A percentile compares a stretch with the other conserved stretches of the same genome.
Evolutionary conservation across 2,888 invertebrate genomes (phyloP).

Genomic region (Polia nebulosa): DNA sequence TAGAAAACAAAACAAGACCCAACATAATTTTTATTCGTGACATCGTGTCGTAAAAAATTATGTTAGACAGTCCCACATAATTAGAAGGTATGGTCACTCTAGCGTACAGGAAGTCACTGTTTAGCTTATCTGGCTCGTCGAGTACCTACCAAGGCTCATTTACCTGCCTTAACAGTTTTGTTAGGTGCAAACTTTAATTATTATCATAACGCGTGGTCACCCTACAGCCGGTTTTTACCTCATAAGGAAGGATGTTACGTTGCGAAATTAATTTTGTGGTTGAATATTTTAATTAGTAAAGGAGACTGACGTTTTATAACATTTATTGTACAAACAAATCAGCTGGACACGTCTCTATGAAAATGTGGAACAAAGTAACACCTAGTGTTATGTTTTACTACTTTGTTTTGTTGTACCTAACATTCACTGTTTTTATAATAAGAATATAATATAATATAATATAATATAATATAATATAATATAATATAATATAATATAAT

Average conservation of each 20-base stretch:
- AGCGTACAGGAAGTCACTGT: slow-evolving; percentile 84
- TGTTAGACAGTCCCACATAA: slow-evolving; percentile 43
- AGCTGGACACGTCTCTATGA: too few relatives aligned
- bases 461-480: too few relatives aligned
- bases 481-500: too few relatives aligned
- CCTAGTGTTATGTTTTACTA: neutral
- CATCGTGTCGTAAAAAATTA: slow-evolving; percentile 23
- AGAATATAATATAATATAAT: too few relatives aligned
- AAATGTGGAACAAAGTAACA: neutral
- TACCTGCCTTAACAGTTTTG: slow-evolving; percentile 77
- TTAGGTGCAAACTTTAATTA: slow-evolving; percentile 60
- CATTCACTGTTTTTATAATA: neutral
- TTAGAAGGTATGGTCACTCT: slow-evolving; percentile 70
- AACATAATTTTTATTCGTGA: slow-evolving; percentile 14
- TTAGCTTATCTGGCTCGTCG: slow-evolving; percentile 85
- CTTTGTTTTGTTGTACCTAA: neutral
- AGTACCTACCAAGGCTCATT: slow-evolving; percentile 75
- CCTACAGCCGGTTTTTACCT: slow-evolving; percentile 25
- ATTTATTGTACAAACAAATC: neutral
- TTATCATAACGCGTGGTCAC: slow-evolving; percentile 53
- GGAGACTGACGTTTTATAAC: neutral
- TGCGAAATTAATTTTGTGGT: slow-evolving; percentile 16
- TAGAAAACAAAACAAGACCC: neutral
- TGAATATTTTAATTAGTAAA: neutral
- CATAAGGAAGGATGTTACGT: slow-evolving; percentile 19